Conservation (phyloP, 2,888 invertebrate genomes). For the Nipponacmea schrenckii region DNA sequence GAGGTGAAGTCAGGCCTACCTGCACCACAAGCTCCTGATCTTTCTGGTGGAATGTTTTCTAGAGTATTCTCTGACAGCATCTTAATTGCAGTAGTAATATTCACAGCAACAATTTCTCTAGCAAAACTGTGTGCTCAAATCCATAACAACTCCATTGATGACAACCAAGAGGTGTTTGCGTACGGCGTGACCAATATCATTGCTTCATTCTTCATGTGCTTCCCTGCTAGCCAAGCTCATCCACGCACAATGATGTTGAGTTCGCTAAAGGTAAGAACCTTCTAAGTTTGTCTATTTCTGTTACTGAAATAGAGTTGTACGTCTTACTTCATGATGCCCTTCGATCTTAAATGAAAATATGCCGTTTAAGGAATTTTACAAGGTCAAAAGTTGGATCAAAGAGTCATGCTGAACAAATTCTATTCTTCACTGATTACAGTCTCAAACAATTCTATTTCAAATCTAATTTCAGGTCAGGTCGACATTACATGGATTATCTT, state of each 20-base stretch:
- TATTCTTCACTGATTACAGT: no score
- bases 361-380: no score
- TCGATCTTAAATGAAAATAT: no score
- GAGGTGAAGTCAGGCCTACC: constrained; percentile 52
- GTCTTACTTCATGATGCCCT: no score
- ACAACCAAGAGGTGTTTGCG: constrained; percentile 66
- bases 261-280: constrained; percentile 48
- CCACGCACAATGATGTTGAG: constrained; percentile 55
- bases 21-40: constrained; percentile 40
- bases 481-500: constrained; percentile 46
- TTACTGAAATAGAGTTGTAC: no score
- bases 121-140: constrained; percentile 63
- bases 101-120: constrained; percentile 52
- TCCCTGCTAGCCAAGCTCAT: constrained; percentile 63
- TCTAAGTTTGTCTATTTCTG: no score
- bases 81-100: constrained; percentile 46
- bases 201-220: constrained; percentile 65
- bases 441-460: no score
- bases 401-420: no score
- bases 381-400: no score
- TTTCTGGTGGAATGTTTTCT: constrained; percentile 19
- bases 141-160: constrained; percentile 59
- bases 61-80: constrained; percentile 37
- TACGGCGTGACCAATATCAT: constrained; percentile 61
- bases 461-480: constrained; percentile 13